phyloP scores from a whole-genome alignment of 2,797 vertebrate species.

The Enteromius fasciolatus region DNA sequence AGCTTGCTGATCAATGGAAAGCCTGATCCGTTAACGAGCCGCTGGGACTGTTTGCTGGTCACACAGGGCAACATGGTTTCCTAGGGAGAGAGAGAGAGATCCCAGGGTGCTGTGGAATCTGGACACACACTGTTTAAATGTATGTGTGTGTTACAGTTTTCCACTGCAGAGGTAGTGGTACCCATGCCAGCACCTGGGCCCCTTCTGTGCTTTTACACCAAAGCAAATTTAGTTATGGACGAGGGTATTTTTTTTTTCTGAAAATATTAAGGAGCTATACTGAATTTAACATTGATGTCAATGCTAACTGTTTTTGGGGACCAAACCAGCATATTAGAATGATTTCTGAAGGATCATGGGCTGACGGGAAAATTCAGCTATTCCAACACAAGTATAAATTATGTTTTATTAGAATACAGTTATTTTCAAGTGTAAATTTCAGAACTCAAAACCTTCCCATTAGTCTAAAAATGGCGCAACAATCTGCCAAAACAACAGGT shows the following conservation, averaged over 20 bases:
- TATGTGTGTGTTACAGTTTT: background rate
- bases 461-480: too few species aligned
- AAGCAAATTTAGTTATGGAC: background rate
- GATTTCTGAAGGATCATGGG: background rate
- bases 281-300: background rate
- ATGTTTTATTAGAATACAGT: too few species aligned
- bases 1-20: constrained; percentile 15
- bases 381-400: background rate
- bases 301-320: background rate
- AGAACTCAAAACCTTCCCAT: too few species aligned
- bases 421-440: too few species aligned
- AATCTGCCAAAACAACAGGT: too few species aligned
- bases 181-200: too few species aligned
- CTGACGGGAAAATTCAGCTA: background rate
- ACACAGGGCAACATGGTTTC: constrained; percentile 24
- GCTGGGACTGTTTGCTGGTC: background rate
- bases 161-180: too few species aligned
- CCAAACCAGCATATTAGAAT: background rate
- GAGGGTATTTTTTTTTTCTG: background rate
- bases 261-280: background rate
- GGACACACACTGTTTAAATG: background rate
- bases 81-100: constrained; percentile 12
- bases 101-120: background rate
- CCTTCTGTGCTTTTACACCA: background rate
- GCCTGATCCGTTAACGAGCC: background rate